These are phyloP conservation scores for Formicarius rufipectus DNA, from an alignment of 2,113 vertebrate species.

Conservation along the genomic window DNA sequence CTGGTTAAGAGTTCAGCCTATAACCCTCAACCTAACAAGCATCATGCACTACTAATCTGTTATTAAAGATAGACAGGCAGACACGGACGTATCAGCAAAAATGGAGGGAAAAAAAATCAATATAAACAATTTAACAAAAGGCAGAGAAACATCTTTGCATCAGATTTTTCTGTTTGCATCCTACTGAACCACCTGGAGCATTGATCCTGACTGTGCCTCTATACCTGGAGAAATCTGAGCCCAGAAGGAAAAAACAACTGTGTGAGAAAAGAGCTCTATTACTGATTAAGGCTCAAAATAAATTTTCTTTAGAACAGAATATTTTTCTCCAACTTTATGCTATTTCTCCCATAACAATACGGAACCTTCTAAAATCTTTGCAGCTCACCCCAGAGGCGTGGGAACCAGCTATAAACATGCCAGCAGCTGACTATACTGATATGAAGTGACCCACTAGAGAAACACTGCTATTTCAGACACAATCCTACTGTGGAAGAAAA, in stretches of 20 bases:
- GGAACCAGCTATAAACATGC: neutral
- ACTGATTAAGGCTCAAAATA: neutral
- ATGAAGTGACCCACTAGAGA: neutral
- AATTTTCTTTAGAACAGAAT: neutral
- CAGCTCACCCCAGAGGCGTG: neutral
- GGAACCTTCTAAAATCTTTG: neutral
- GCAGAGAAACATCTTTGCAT: neutral
- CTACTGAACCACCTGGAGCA: neutral
- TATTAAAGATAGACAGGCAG: neutral
- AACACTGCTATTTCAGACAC: neutral
- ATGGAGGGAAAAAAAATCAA: neutral
- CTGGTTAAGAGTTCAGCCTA: neutral
- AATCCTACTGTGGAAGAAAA: neutral
- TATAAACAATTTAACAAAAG: neutral
- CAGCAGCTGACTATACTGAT: neutral
- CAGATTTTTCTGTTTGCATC: neutral
- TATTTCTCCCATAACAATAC: neutral
- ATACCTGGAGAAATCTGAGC: neutral
- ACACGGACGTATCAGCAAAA: neutral
- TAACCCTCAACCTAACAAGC: neutral
- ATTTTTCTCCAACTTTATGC: neutral
- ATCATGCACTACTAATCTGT: neutral
- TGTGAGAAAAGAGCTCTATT: neutral
- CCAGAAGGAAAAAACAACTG: neutral
- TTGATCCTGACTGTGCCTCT: neutral